A percentile compares a stretch with the other conserved stretches of the same genome.
Evolutionary conservation across 2,888 invertebrate species (phyloP).

Genomic region (Scrobipalpa costella): DNA sequence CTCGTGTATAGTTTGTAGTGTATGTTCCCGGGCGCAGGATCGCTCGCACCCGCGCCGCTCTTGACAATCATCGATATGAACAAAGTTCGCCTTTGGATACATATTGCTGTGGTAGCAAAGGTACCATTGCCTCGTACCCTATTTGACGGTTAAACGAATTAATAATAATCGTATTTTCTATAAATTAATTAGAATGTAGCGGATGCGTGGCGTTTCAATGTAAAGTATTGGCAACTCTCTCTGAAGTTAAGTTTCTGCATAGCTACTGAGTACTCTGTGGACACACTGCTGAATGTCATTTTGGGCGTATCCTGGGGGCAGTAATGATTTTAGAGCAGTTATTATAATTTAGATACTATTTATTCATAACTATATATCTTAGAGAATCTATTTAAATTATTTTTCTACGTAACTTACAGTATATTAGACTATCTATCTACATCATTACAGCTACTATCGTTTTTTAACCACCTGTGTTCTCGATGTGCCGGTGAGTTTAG

Average conservation of each 20-base stretch:
- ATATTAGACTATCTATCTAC: background rate
- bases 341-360: constrained; percentile 12
- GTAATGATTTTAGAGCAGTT: constrained; percentile 22
- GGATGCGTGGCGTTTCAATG: constrained; percentile 47
- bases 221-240: constrained; percentile 54
- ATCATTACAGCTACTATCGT: constrained; percentile 33
- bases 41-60: background rate
- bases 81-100: constrained; percentile 66
- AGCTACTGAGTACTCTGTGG: constrained; percentile 56
- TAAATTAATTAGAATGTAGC: constrained; percentile 48
- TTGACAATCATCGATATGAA: constrained; percentile 60
- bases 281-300: constrained; percentile 46
- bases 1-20: constrained; percentile 34
- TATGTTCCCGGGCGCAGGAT: too few relatives aligned
- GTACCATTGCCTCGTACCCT: constrained; percentile 71
- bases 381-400: background rate
- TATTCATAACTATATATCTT: constrained; percentile 3
- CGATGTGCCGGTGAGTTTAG: constrained; percentile 47
- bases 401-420: too few relatives aligned
- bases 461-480: constrained; percentile 64
- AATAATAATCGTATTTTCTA: constrained; percentile 43
- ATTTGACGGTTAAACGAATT: constrained; percentile 53
- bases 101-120: constrained; percentile 70
- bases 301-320: constrained; percentile 53
- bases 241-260: constrained; percentile 66